Base-by-base conservation (phyloP, 30 jellyfish, hydroid and myxozoan genomes). In the Nemopilema nomurai region DNA sequence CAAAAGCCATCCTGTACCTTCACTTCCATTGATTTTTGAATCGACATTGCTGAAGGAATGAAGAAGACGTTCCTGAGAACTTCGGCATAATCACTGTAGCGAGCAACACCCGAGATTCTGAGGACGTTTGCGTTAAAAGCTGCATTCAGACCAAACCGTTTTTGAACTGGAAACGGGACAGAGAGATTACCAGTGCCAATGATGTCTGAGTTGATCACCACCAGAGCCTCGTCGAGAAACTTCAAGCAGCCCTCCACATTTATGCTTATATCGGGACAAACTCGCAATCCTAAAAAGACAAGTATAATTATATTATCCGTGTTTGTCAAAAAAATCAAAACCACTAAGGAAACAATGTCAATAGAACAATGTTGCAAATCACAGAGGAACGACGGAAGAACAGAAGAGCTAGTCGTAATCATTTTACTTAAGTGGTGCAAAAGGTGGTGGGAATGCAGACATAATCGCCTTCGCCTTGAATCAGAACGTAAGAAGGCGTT, bases 231-330 rank as follows among this genome's bases (percentile, higher is more conserved):
- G 25, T 87, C 96, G 23, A 87, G 49, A 26, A 28, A 65, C 69
- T 52, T 69, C 80, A 87, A 51, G 41, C 96, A 87, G 20, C 96
- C 96, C n/a, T 78, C 70, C 23, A 87, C 74, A 52, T 78, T 49
- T 0, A 87, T 79, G n/a, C 25, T 29, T 13, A 87, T 51, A 57
- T 78, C 87, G 31, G 82, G 83, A 68, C 96, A 87, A 49, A 87
- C 50, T n/a, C 62, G 86, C 13, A 87, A 50, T 21, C 90, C 96
- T 71, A 66, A 53, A 33, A 26, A 4, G 4, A 18, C 0, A 19
- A 24, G 13, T 13, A 41, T 13, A 41, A 41, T 41, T 41, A 41
- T 3, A 13, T 41, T 41, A n/a, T n/a, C n/a, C n/a, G n/a, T n/a
- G n/a, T n/a, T n/a, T n/a, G n/a, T n/a, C n/a, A n/a, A n/a, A n/a